phyloP scores from a whole-genome alignment of 2,888 invertebrate species.

The Idaea aversata region DNA sequence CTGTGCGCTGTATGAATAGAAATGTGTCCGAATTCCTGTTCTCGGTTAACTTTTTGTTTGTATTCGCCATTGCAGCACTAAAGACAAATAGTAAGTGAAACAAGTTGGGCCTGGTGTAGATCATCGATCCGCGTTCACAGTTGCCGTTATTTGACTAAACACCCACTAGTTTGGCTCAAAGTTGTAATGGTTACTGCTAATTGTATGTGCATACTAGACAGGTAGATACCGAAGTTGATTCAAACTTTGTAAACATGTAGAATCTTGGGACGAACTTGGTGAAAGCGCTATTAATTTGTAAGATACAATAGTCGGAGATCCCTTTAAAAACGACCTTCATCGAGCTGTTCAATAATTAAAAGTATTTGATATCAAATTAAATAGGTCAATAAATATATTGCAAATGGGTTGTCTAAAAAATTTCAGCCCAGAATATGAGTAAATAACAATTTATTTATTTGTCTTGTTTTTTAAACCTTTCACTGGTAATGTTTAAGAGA shows the following conservation, averaged over 20 bases:
- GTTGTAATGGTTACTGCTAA: constrained; percentile 29
- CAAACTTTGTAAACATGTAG: neutral
- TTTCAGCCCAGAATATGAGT: too few species aligned
- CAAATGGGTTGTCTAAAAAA: too few species aligned
- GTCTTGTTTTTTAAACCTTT: too few species aligned
- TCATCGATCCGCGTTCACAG: constrained; percentile 33
- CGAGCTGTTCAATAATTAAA: too few species aligned
- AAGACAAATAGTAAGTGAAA: constrained; percentile 38
- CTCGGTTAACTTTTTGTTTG: constrained; percentile 24
- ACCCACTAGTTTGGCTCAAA: constrained; percentile 32
- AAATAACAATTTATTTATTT: too few species aligned
- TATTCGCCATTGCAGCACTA: constrained; percentile 23
- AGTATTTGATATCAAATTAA: too few species aligned
- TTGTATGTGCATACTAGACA: constrained; percentile 10
- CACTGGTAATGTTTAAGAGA: too few species aligned
- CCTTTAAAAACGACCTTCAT: too few species aligned
- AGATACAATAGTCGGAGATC: neutral
- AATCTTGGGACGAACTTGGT: neutral
- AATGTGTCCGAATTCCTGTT: constrained; percentile 22
- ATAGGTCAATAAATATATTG: too few species aligned
- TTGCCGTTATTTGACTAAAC: constrained; percentile 44
- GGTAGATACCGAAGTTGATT: neutral
- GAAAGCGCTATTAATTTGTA: neutral
- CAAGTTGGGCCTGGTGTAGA: constrained; percentile 30
- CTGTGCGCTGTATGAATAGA: constrained; percentile 20